These are phyloP conservation scores for Drosophila burlai DNA, from an alignment of 1,140 invertebrate genomes.

Conservation along the genomic window DNA sequence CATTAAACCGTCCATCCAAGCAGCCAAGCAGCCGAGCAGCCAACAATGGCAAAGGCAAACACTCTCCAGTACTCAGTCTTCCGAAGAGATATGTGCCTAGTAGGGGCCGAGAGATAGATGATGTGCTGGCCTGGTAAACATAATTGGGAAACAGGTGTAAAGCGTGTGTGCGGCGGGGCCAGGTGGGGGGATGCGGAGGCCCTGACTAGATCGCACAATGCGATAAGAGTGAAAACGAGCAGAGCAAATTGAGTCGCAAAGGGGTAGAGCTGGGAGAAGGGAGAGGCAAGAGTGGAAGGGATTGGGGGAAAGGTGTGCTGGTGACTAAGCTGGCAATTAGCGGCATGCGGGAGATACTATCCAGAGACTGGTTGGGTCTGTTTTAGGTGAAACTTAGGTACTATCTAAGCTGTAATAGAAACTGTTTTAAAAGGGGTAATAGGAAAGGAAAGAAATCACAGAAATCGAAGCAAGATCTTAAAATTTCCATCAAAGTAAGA, in stretches of 20 bases:
- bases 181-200: constrained; percentile 4
- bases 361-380: constrained; percentile 2
- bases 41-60: constrained; percentile 16
- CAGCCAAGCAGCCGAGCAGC: neutral
- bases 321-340: constrained; percentile 36
- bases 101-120: constrained; percentile 32
- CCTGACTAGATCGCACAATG: constrained; percentile 34
- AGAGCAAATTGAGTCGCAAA: constrained; percentile 35
- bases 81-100: constrained; percentile 11
- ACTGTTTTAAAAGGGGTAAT: neutral
- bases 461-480: neutral
- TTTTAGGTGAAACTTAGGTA: neutral
- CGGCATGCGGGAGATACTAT: constrained; percentile 3
- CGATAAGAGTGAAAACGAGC: constrained; percentile 50
- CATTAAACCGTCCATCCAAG: constrained; percentile 14
- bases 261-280: neutral
- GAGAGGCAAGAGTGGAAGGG: neutral
- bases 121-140: constrained; percentile 56
- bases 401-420: neutral
- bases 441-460: neutral
- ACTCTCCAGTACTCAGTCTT: neutral
- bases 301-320: neutral
- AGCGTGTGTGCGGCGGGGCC: constrained; percentile 35
- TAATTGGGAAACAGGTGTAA: constrained; percentile 75
- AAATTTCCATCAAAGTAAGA: no score